These are phyloP conservation scores for Solen grandis DNA, from an alignment of 1,140 invertebrate genomes.

Conservation along the genomic window DNA sequence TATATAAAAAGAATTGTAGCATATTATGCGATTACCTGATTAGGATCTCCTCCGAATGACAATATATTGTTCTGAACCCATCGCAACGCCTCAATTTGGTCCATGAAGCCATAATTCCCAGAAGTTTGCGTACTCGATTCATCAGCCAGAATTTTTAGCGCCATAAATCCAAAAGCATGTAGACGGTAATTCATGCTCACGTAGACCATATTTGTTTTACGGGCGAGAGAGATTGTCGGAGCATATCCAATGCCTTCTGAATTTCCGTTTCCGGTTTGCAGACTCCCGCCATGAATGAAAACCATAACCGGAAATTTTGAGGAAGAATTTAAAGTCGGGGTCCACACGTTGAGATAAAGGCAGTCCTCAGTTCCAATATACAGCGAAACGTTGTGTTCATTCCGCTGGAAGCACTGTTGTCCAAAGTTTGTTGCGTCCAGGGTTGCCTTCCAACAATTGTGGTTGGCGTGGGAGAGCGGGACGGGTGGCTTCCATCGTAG, in stretches of 20 bases:
- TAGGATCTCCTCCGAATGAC: conserved; percentile 59
- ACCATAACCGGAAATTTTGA: conserved; percentile 86
- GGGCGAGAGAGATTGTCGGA: conserved; percentile 48
- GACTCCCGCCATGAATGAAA: conserved; percentile 95
- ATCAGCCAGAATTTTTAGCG: conserved; percentile 85
- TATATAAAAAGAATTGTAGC: no score
- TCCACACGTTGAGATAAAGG: conserved; percentile 72
- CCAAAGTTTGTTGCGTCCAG: conserved; percentile 13
- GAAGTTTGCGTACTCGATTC: conserved; percentile 86
- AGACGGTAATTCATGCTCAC: conserved; percentile 92
- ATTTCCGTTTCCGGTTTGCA: conserved; percentile 84
- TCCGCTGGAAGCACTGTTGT: conserved; percentile 30
- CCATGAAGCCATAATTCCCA: conserved; percentile 63
- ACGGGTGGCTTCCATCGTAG: conserved; percentile 86
- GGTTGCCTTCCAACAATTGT: conserved; percentile 64
- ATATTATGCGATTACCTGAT: no score
- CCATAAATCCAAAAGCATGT: conserved; percentile 89
- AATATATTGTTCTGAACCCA: conserved; percentile 61
- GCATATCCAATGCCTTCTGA: conserved; percentile 25
- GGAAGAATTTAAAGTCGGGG: conserved; percentile 61
- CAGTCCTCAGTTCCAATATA: conserved; percentile 74
- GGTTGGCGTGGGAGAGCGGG: no score
- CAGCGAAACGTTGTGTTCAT: no score
- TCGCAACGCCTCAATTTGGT: conserved; percentile 48
- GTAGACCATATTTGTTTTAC: conserved; percentile 93